Conservation (phyloP, 37 sponge, comb jelly and placozoan genomes). For the Chondrilla cf. caribensis region DNA sequence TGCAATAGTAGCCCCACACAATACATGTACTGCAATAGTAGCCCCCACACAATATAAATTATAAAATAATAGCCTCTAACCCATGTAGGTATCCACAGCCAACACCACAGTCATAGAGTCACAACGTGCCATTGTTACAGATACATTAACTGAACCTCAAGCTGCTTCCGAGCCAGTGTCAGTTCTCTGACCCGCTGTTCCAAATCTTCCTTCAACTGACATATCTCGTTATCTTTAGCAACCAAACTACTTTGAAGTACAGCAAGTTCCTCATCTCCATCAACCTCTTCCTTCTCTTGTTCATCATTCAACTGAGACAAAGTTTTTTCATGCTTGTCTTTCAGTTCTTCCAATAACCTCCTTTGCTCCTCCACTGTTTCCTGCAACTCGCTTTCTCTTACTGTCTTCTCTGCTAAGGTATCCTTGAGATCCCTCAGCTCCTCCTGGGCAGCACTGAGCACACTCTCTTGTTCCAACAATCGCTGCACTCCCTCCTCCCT, state of each 20-base stretch:
- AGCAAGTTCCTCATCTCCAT: not conserved
- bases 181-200: not conserved
- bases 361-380: conserved; percentile 16
- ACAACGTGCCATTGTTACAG: no score
- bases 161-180: not conserved
- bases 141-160: not conserved
- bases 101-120: no score
- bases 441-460: not conserved
- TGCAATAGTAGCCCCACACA: no score
- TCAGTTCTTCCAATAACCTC: not conserved
- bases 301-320: not conserved
- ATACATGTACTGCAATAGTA: no score
- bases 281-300: not conserved
- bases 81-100: no score
- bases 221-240: not conserved
- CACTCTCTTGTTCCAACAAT: not conserved
- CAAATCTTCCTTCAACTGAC: not conserved
- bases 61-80: no score
- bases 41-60: no score
- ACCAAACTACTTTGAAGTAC: not conserved
- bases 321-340: not conserved
- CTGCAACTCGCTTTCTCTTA: not conserved
- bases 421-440: not conserved
- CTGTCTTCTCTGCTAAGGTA: not conserved
- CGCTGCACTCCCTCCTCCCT: not conserved